Evolutionary conservation across 2,797 vertebrate genomes (phyloP).

Genomic region (Stomatorhinus walkeri): DNA sequence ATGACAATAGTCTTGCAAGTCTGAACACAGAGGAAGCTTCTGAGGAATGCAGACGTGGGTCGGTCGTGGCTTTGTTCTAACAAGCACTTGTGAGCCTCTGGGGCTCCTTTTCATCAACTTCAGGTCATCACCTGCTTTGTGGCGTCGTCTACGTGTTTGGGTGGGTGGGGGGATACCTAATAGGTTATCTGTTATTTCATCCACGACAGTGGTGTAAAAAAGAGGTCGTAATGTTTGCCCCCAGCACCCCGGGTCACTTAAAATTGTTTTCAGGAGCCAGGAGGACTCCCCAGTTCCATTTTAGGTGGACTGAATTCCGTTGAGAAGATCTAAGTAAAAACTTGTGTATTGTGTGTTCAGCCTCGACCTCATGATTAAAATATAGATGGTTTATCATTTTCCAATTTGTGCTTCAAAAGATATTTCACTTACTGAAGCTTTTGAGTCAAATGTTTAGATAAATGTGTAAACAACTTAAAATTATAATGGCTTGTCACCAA

Average conservation of each 20-base stretch:
- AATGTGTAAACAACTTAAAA: background rate
- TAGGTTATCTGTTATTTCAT: background rate
- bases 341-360: background rate
- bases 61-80: conserved; percentile 31
- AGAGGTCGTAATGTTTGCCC: background rate
- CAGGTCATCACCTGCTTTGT: background rate
- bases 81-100: conserved; percentile 11
- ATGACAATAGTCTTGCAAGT: conserved; percentile 23
- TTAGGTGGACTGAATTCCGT: background rate
- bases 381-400: background rate
- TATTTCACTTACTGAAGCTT: background rate
- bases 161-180: background rate
- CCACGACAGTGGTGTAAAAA: background rate
- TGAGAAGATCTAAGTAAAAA: background rate
- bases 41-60: conserved; percentile 26
- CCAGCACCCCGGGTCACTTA: too few species aligned
- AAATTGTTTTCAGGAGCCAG: background rate
- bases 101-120: background rate
- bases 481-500: background rate
- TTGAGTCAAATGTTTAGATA: background rate
- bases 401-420: background rate
- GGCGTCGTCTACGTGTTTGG: conserved; percentile 1
- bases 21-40: conserved; percentile 34
- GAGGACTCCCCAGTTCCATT: background rate
- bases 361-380: background rate